Conservation (phyloP, 2,113 vertebrate species). For the Phasianus colchicus region DNA sequence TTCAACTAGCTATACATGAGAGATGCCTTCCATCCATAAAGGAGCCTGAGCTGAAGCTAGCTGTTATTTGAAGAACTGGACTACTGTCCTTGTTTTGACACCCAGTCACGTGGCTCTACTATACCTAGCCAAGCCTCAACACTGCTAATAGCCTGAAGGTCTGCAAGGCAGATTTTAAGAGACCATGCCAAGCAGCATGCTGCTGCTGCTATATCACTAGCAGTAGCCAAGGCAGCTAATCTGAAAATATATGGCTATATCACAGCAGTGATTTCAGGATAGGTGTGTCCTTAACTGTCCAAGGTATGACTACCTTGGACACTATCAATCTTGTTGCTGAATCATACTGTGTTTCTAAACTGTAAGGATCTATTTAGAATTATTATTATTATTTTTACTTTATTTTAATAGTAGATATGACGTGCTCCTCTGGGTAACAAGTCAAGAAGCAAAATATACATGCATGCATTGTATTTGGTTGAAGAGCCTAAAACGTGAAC, state of each 20-base stretch:
- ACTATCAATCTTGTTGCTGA: background rate
- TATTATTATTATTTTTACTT: background rate
- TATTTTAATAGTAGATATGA: background rate
- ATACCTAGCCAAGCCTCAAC: slow-evolving; percentile 17
- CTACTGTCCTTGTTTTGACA: background rate
- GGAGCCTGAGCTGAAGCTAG: background rate
- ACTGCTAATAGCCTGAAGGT: background rate
- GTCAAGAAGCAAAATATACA: background rate
- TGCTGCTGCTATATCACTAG: background rate
- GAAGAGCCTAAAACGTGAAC: background rate
- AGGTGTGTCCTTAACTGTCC: background rate
- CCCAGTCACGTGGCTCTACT: background rate
- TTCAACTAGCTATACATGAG: background rate
- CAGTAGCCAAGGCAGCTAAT: slow-evolving; percentile 1
- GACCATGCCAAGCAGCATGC: background rate
- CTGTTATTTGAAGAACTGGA: background rate
- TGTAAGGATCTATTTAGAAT: background rate
- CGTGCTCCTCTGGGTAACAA: background rate
- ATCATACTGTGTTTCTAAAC: background rate
- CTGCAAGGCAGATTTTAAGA: slow-evolving; percentile 32
- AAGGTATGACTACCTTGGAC: fast-evolving
- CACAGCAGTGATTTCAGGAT: background rate
- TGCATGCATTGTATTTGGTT: background rate
- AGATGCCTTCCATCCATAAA: background rate
- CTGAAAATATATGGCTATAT: background rate